A percentile compares a stretch with the other conserved stretches of the same genome.
Evolutionary conservation across 2,113 vertebrate genomes (phyloP).

Genomic region (Tachuris rubrigastra): DNA sequence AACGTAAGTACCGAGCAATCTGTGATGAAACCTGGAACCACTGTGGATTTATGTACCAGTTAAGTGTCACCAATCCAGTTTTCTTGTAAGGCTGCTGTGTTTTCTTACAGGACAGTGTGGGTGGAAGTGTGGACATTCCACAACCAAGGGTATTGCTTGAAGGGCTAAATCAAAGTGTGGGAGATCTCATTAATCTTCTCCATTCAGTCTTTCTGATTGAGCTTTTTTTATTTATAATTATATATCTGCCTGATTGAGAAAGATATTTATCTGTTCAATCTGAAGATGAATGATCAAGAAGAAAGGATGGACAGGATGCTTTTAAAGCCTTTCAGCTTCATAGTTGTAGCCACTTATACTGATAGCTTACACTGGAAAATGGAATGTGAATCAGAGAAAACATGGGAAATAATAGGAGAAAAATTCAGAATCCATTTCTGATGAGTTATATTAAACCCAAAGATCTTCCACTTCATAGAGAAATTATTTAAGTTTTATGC

Average conservation of each 20-base stretch:
- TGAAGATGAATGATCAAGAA: slow-evolving; percentile 29
- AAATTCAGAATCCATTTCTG: slow-evolving; percentile 46
- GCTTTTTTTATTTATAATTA: slow-evolving; percentile 48
- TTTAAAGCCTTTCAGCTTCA: slow-evolving; percentile 19
- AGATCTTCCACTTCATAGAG: slow-evolving; percentile 70
- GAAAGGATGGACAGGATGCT: slow-evolving; percentile 27
- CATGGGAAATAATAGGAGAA: not conserved
- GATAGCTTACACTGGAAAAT: slow-evolving; percentile 21
- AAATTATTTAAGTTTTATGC: slow-evolving; percentile 73
- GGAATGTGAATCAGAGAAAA: slow-evolving; percentile 4
- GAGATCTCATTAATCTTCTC: slow-evolving; percentile 3
- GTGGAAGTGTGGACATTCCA: not conserved
- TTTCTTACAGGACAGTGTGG: not conserved
- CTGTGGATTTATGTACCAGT: accelerated
- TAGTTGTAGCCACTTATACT: slow-evolving; percentile 36
- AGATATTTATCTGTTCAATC: slow-evolving; percentile 1
- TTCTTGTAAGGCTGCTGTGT: not conserved
- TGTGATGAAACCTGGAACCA: not conserved
- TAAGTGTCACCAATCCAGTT: not conserved
- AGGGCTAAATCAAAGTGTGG: not conserved
- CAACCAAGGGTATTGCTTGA: not conserved
- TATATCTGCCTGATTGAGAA: slow-evolving; percentile 27
- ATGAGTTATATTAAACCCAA: slow-evolving; percentile 57
- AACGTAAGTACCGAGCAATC: not conserved
- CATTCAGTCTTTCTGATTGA: slow-evolving; percentile 12